Percentiles rank a stretch among this genome's conserved stretches.
Evolutionary conservation across 35 echinoderm and acorn worm species (phyloP).

Genomic region (Hemicentrotus pulcherrimus): DNA sequence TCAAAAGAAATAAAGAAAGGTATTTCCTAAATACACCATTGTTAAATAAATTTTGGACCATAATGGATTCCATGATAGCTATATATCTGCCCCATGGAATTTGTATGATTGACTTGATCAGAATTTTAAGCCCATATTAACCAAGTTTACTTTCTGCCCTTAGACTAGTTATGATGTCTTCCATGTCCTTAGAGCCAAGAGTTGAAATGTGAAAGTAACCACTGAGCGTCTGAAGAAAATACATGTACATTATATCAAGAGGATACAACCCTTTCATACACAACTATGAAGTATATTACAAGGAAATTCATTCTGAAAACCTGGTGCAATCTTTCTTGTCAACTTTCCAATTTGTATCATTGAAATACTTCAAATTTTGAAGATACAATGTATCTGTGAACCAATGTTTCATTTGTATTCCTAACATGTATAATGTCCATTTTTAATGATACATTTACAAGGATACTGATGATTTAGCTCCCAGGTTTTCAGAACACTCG

Average conservation of each 20-base stretch:
- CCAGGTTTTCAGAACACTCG: background rate
- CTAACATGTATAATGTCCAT: too few species aligned
- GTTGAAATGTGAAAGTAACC: background rate
- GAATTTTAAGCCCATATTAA: background rate
- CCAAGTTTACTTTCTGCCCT: background rate
- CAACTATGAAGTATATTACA: background rate
- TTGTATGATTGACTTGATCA: background rate
- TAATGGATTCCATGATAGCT: background rate
- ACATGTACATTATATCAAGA: background rate
- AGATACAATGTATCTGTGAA: too few species aligned
- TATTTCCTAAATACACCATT: background rate
- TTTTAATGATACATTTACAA: too few species aligned
- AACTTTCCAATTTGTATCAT: background rate
- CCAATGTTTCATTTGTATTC: too few species aligned
- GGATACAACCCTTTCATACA: background rate
- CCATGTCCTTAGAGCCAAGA: background rate
- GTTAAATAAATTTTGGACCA: background rate
- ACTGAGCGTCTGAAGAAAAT: background rate
- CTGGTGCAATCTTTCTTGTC: background rate
- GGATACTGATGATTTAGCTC: background rate
- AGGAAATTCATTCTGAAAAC: background rate
- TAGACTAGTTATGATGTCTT: background rate
- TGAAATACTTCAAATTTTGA: too few species aligned
- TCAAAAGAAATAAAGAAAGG: background rate
- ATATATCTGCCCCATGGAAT: background rate